Evolutionary conservation across 1,140 invertebrate genomes (phyloP).

Genomic region (Palaemon carinicauda): DNA sequence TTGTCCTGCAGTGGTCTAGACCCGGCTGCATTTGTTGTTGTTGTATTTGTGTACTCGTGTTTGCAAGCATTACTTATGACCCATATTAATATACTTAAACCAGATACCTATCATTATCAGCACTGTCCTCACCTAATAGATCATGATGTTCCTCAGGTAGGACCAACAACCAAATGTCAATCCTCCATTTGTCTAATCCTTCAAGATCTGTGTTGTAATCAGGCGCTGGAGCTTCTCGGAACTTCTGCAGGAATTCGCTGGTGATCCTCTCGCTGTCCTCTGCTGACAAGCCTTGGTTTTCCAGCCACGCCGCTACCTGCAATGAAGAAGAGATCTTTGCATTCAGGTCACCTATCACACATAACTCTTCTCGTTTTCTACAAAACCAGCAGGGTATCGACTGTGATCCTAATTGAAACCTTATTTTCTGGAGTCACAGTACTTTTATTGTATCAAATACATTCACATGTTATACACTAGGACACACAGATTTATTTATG

Average conservation of each 20-base stretch:
- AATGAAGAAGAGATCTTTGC: not conserved
- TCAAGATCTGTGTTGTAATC: constrained; percentile 4
- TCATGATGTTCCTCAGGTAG: constrained; percentile 77
- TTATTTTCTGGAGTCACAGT: too few species aligned
- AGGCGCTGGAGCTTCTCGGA: constrained; percentile 76
- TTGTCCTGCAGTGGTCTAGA: too few species aligned
- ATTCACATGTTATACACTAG: too few species aligned
- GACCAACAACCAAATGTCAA: constrained; percentile 77
- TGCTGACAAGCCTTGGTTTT: constrained; percentile 71
- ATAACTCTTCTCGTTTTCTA: not conserved
- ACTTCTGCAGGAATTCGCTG: constrained; percentile 75
- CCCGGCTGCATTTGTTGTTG: too few species aligned
- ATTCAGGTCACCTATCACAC: not conserved
- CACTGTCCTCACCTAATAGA: constrained; percentile 70
- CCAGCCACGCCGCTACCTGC: constrained; percentile 36
- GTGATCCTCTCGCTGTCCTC: constrained; percentile 72
- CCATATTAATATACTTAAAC: too few species aligned
- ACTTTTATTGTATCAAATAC: too few species aligned
- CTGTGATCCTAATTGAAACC: too few species aligned
- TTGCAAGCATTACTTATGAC: too few species aligned
- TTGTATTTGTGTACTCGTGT: too few species aligned
- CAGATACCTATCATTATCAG: too few species aligned
- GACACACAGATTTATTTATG: too few species aligned
- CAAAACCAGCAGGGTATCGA: too few species aligned
- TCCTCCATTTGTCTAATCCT: constrained; percentile 77